phyloP scores from a whole-genome alignment of 2,888 invertebrate species.

The Amiota communis region DNA sequence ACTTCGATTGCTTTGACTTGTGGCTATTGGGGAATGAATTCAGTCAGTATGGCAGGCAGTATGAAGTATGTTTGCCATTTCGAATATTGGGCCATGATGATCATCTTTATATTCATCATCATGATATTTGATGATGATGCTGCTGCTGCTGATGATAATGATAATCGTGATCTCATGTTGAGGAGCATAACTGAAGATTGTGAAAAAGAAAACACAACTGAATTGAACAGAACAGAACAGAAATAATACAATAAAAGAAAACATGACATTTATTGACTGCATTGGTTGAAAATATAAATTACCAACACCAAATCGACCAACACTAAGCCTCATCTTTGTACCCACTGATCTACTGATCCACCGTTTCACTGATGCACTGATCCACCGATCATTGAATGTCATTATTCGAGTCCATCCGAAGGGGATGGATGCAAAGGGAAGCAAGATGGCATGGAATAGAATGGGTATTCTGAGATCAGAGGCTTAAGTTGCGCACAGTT shows the following conservation, averaged over 20 bases:
- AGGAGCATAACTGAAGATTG: no score
- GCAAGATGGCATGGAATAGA: not conserved
- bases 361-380: not conserved
- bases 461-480: slow-evolving; percentile 12
- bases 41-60: not conserved
- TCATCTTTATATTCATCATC: not conserved
- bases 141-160: not conserved
- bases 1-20: slow-evolving; percentile 22
- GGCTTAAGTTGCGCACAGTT: slow-evolving; percentile 13
- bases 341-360: slow-evolving; percentile 29
- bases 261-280: slow-evolving; percentile 72
- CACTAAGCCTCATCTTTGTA: slow-evolving; percentile 49
- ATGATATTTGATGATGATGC: not conserved
- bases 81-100: slow-evolving; percentile 61
- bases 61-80: slow-evolving; percentile 65
- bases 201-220: no score
- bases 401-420: not conserved
- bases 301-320: slow-evolving; percentile 45
- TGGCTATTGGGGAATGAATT: slow-evolving; percentile 12
- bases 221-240: not conserved
- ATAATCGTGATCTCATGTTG: not conserved
- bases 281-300: slow-evolving; percentile 64
- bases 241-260: slow-evolving; percentile 45
- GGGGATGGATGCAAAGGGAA: not conserved
- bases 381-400: not conserved